A percentile compares a stretch with the other conserved stretches of the same genome.
Conservation (phyloP, 2,888 invertebrate genomes). For the Osmoderma eremita region DNA sequence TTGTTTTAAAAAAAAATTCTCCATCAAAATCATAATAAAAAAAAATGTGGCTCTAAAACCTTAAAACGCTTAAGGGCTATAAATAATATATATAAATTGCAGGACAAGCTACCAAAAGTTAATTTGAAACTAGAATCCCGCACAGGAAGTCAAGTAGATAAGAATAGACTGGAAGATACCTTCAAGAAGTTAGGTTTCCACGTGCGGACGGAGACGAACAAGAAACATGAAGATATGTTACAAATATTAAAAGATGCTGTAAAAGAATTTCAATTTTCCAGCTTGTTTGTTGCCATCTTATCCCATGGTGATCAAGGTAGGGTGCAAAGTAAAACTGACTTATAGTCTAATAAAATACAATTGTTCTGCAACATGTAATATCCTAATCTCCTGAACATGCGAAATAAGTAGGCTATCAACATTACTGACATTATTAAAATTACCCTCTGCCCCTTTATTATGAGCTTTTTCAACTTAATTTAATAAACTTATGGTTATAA, state of each 20-base stretch:
- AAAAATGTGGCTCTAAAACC: too few relatives aligned
- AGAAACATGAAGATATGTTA: constrained; percentile 55
- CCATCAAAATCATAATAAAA: too few relatives aligned
- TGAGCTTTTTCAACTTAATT: too few relatives aligned
- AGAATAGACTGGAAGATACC: constrained; percentile 54
- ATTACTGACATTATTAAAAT: too few relatives aligned
- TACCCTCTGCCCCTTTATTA: too few relatives aligned
- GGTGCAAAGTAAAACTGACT: neutral
- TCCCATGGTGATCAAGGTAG: constrained; percentile 63
- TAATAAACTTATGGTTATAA: too few relatives aligned
- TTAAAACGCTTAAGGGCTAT: too few relatives aligned
- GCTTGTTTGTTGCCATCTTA: constrained; percentile 63
- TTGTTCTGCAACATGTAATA: too few relatives aligned
- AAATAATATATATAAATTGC: constrained; percentile 34
- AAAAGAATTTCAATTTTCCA: constrained; percentile 56
- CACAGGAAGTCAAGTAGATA: constrained; percentile 60
- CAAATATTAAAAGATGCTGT: constrained; percentile 51
- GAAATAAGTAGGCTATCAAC: too few relatives aligned
- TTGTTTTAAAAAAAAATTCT: too few relatives aligned
- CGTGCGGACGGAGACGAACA: constrained; percentile 54
- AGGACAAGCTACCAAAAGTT: constrained; percentile 53
- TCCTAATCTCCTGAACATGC: too few relatives aligned
- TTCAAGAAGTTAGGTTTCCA: constrained; percentile 61
- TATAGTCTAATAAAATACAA: too few relatives aligned
- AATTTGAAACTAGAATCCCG: constrained; percentile 55